These are phyloP conservation scores for Macrosteles quadrilineatus DNA, from an alignment of 1,140 invertebrate genomes.

Conservation along the genomic window DNA sequence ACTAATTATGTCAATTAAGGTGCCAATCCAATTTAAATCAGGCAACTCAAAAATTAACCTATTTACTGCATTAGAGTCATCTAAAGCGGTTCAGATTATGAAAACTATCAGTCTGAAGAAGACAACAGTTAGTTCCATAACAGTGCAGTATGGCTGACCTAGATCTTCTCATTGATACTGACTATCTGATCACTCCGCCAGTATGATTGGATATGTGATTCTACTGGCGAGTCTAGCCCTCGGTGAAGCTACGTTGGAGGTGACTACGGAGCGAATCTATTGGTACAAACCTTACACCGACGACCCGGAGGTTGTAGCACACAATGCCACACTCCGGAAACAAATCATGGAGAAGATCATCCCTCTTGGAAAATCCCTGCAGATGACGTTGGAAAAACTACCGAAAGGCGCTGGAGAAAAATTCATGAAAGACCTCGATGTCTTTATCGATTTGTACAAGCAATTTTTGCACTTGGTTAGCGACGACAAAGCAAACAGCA, in stretches of 20 bases:
- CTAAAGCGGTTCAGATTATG: too few species aligned
- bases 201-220: background rate
- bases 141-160: too few species aligned
- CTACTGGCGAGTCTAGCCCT: background rate
- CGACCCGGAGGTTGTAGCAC: background rate
- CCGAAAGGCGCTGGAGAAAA: conserved; percentile 3
- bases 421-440: background rate
- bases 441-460: background rate
- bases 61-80: too few species aligned
- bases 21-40: too few species aligned
- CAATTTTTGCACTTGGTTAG: conserved; percentile 1
- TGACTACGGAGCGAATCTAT: background rate
- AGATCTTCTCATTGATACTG: background rate
- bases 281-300: conserved; percentile 9
- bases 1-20: too few species aligned
- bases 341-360: background rate
- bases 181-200: background rate
- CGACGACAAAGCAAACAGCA: background rate
- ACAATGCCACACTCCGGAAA: background rate
- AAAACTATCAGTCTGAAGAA: too few species aligned
- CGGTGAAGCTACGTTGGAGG: background rate
- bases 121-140: too few species aligned
- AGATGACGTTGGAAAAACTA: background rate
- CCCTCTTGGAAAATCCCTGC: background rate
- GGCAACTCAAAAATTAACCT: too few species aligned